A percentile compares a stretch with the other conserved stretches of the same genome.
Evolutionary conservation across 1,140 invertebrate species (phyloP).

Genomic region (Druon quercuslanigerum): DNA sequence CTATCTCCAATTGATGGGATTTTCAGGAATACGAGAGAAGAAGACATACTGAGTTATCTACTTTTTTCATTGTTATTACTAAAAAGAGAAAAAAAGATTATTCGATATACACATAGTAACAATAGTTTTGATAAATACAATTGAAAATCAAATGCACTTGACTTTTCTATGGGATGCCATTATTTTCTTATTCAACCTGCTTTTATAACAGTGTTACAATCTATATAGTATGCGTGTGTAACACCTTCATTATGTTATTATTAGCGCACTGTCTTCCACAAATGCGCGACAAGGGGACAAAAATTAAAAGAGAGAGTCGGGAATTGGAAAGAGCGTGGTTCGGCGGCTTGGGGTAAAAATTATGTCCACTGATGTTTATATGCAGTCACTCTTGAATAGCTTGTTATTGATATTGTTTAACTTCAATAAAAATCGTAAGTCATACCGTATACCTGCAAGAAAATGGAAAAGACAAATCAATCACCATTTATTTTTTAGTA

Average conservation of each 20-base stretch:
- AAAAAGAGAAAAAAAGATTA: constrained; percentile 19
- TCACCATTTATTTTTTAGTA: background rate
- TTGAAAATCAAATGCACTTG: constrained; percentile 27
- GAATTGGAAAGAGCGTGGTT: background rate
- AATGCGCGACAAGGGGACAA: background rate
- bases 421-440: constrained; percentile 13
- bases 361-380: background rate
- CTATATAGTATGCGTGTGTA: background rate
- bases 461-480: background rate
- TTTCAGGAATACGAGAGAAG: too few species aligned
- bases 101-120: constrained; percentile 31
- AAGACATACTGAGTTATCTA: background rate
- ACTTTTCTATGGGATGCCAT: background rate
- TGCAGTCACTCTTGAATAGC: constrained; percentile 2
- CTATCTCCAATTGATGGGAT: too few species aligned
- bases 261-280: background rate
- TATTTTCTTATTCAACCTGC: constrained; percentile 2
- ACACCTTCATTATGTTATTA: background rate
- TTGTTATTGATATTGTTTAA: background rate
- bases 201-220: background rate
- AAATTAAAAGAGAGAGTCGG: background rate
- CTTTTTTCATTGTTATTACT: constrained; percentile 30
- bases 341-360: constrained; percentile 6
- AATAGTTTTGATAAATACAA: constrained; percentile 18
- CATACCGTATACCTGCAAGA: constrained; percentile 25